These are phyloP conservation scores for Botia kubotai DNA, from an alignment of 2,797 vertebrate genomes.

Conservation along the genomic window DNA sequence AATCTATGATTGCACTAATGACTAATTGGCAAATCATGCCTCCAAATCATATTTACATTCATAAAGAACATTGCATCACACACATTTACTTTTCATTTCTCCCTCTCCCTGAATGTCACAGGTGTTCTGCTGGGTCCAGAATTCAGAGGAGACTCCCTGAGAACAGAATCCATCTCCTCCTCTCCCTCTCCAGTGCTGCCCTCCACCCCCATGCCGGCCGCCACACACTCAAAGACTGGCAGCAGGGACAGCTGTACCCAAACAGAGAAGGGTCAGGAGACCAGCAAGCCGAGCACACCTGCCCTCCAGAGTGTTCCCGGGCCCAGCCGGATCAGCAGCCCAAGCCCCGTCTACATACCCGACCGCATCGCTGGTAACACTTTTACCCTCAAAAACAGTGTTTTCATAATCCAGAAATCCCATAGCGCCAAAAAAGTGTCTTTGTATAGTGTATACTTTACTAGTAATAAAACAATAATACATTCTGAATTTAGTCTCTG, in stretches of 20 bases:
- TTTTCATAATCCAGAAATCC: neutral
- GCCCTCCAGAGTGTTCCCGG: slow-evolving; percentile 77
- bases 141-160: slow-evolving; percentile 84
- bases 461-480: too few species aligned
- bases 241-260: slow-evolving; percentile 98
- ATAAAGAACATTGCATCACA: too few species aligned
- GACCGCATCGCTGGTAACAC: slow-evolving; percentile 87
- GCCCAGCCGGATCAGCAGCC: slow-evolving; percentile 79
- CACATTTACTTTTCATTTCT: neutral
- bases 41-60: too few species aligned
- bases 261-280: slow-evolving; percentile 87
- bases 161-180: slow-evolving; percentile 90
- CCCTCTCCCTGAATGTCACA: slow-evolving; percentile 60
- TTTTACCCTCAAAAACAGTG: neutral
- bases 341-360: slow-evolving; percentile 83
- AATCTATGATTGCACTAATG: too few species aligned
- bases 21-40: too few species aligned
- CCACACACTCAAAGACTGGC: slow-evolving; percentile 90
- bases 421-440: too few species aligned
- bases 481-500: too few species aligned
- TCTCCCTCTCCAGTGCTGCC: slow-evolving; percentile 92
- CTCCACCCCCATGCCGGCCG: slow-evolving; percentile 84
- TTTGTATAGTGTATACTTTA: too few species aligned
- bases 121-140: slow-evolving; percentile 93
- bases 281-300: slow-evolving; percentile 79